Evolutionary conservation across 2,113 vertebrate species (phyloP), one percentile per base, ranked within the genome.

Genomic region (Pandion haliaetus): DNA sequence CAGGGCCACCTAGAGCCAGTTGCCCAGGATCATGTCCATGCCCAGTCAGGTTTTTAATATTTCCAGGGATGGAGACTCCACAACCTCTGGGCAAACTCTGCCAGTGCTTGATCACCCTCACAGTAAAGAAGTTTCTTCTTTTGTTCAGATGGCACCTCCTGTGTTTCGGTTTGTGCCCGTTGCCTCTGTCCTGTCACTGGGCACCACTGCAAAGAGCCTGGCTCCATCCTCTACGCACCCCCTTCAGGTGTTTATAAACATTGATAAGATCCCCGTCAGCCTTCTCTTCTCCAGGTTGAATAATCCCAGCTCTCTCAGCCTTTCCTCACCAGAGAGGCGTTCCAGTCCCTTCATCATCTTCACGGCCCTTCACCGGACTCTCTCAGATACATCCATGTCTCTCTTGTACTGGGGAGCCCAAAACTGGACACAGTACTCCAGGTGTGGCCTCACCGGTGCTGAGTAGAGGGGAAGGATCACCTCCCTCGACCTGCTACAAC

Each of bases 11-110:
- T 28, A 18, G 6, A 58, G 10, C 8, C 15, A 36, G 45, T 4
- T 54, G 34, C 17, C 45, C 23, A 31, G 26, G 21, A 29, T n/a
- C 17, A 11, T 0, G 1, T 31, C 25, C 55, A 11, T 0, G 1
- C 26, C 25, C 50, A 70, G 9, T 61, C 63, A 61, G 24, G 17
- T 25, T 78, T 62, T 66, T 8, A 73, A 17, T 40, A 76, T 10
- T 32, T 63, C 29, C 7, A 74, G 52, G 34, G 13, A 76, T 8
- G 12, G n/a, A 86, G 19, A 59, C 17, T 44, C 11, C 5, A 44
- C 26, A 47, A 21, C 16, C 8, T 49, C 54, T 65, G 40, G 42
- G 21, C 14, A 89, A 61, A 9, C 24, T 82, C 45, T 19, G 28
- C 1, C 49, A 59, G 34, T 10, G 10, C 2, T 72, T 15, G 7